phyloP scores from a whole-genome alignment of 2,113 vertebrate species.

The Pseudopodoces humilis region DNA sequence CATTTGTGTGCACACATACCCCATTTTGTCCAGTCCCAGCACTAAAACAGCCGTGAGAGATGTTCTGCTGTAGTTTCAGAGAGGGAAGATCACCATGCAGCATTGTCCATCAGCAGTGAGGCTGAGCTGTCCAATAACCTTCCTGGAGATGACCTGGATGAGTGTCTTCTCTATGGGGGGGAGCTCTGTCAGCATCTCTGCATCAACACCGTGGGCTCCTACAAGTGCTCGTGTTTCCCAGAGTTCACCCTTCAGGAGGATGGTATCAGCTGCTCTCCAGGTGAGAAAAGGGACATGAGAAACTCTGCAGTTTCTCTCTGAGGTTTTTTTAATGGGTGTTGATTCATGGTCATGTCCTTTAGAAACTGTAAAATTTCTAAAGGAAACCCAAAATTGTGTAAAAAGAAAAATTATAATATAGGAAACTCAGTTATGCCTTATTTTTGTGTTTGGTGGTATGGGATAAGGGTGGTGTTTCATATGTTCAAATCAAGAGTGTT shows the following conservation, averaged over 20 bases:
- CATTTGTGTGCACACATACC: not conserved
- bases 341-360: not conserved
- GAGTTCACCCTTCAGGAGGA: constrained; percentile 84
- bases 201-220: constrained; percentile 85
- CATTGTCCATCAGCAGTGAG: constrained; percentile 78
- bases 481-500: not conserved
- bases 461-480: not conserved
- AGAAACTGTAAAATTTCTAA: not conserved
- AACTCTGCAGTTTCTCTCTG: not conserved
- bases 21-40: not conserved
- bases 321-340: not conserved
- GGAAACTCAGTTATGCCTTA: not conserved
- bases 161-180: constrained; percentile 78
- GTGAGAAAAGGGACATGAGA: constrained; percentile 54
- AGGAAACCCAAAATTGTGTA: too few species aligned
- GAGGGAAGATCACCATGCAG: constrained; percentile 76
- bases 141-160: constrained; percentile 80
- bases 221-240: constrained; percentile 84
- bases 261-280: constrained; percentile 82
- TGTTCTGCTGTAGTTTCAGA: constrained; percentile 78
- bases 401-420: not conserved
- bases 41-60: not conserved
- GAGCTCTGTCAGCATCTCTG: constrained; percentile 83
- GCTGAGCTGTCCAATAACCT: constrained; percentile 77
- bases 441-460: not conserved